Base-by-base conservation (phyloP, 2,888 invertebrate genomes). In the Seira musarum region DNA sequence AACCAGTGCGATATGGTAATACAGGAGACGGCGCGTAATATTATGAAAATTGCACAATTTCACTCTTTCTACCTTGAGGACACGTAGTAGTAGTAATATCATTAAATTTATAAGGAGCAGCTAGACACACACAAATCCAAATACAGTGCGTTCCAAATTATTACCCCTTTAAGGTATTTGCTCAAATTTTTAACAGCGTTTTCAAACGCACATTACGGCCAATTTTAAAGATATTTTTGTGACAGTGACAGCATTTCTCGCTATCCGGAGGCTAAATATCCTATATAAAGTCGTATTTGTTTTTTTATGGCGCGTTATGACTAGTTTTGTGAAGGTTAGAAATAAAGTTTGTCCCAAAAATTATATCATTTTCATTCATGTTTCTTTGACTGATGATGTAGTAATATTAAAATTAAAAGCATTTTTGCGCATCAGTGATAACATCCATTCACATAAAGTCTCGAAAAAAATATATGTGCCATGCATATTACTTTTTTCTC, bases 81-180 rank as follows among this genome's bases (percentile, higher is more conserved):
- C 53, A 53, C 30, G 30, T 30, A 30, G 30, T 30, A 30, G 30
- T 30, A 53, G 53, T 53, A 53, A 53, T 53, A 53, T 53, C 53
- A 53, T 53, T 53, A 53, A 53, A 53, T 53, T 53, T 3, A 53
- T 17, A 53, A 53, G 3, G 15, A 53, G 53, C 6, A 53, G 53
- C 40, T 6, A n/a, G n/a, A n/a, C 30, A 30, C 30, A 30, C 30
- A 30, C 30, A 30, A 13, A 53, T 13, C 53, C 53, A 53, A 53
- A 53, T 53, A 53, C 53, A 53, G 53, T 53, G 6, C 53, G 53
- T 53, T 53, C 17, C 13, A 53, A 53, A 53, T 53, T 30, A 30
- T 30, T 53, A 53, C 53, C 53, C 53, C 53, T 53, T 13, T 53
- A 53, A 53, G 53, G n/a, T 53, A 53, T 53, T 53, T 53, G 53